Evolutionary conservation across 2,888 invertebrate species (phyloP).

Genomic region (Bhutanitis thaidina): DNA sequence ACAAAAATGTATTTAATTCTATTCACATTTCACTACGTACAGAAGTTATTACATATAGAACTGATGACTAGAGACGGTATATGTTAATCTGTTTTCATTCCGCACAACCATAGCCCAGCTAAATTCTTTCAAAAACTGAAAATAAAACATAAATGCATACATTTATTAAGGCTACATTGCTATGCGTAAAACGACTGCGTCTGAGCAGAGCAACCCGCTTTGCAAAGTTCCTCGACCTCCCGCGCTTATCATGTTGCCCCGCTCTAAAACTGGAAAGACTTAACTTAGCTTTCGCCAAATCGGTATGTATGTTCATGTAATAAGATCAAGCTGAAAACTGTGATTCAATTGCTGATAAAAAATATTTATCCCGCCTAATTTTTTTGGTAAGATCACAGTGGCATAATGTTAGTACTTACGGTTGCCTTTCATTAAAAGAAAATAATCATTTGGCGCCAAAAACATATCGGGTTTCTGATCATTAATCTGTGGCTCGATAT

Average conservation of each 20-base stretch:
- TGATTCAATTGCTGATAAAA: neutral
- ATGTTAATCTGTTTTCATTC: too few relatives aligned
- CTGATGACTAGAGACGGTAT: too few relatives aligned
- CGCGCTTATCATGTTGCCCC: constrained; percentile 60
- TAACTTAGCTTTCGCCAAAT: neutral
- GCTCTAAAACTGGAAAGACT: constrained; percentile 37
- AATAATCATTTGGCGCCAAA: neutral
- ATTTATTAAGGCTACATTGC: neutral
- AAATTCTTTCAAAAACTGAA: too few relatives aligned
- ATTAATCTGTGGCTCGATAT: neutral
- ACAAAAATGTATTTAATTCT: too few relatives aligned
- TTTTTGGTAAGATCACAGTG: neutral
- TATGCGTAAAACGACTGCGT: neutral
- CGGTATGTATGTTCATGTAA: neutral
- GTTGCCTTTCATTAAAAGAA: neutral
- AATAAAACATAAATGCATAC: neutral
- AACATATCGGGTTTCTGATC: neutral
- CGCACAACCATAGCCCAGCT: too few relatives aligned
- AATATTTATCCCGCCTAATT: neutral
- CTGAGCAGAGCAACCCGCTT: constrained; percentile 23
- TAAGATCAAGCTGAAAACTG: neutral
- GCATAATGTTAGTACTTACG: neutral
- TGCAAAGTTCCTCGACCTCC: constrained; percentile 70
- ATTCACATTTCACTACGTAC: too few relatives aligned
- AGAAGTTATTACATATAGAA: too few relatives aligned